These are phyloP conservation scores for Petrocephalus schoutedeni DNA, from an alignment of 2,797 vertebrate genomes.

Conservation along the genomic window DNA sequence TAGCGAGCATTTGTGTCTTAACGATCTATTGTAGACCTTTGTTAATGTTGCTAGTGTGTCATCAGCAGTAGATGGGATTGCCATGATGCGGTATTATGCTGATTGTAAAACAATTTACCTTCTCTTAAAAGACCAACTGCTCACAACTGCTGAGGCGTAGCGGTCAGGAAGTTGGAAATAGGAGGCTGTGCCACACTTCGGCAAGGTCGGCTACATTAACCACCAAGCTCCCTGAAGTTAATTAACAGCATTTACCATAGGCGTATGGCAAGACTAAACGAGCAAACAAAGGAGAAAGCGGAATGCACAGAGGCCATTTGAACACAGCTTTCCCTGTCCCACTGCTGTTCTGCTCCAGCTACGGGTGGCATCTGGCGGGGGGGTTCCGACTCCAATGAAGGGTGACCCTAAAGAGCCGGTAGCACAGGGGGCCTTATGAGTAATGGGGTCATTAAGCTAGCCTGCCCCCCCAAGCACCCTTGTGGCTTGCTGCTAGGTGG, in stretches of 20 bases:
- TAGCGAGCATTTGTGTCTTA: neutral
- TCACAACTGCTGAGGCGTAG: neutral
- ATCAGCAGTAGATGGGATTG: neutral
- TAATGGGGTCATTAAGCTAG: constrained; percentile 22
- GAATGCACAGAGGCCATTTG: neutral
- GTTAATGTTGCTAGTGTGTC: neutral
- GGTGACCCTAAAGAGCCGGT: constrained; percentile 13
- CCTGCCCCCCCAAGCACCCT: constrained; percentile 16
- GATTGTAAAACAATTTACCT: neutral
- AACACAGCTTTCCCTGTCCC: neutral
- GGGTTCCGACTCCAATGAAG: constrained; percentile 24
- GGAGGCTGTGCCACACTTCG: neutral
- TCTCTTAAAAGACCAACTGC: neutral
- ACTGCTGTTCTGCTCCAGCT: neutral
- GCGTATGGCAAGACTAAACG: neutral
- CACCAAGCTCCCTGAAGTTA: neutral
- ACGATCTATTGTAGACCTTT: neutral
- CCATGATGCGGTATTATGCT: neutral
- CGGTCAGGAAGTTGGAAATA: neutral
- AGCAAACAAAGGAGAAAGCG: neutral
- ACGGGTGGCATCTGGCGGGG: constrained; percentile 3
- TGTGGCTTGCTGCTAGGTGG: neutral
- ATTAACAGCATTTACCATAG: neutral
- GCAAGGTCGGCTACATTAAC: neutral
- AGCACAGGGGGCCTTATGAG: constrained; percentile 17